Evolutionary conservation across 1,140 invertebrate genomes (phyloP).

Genomic region (Melipona quadrifasciata): DNA sequence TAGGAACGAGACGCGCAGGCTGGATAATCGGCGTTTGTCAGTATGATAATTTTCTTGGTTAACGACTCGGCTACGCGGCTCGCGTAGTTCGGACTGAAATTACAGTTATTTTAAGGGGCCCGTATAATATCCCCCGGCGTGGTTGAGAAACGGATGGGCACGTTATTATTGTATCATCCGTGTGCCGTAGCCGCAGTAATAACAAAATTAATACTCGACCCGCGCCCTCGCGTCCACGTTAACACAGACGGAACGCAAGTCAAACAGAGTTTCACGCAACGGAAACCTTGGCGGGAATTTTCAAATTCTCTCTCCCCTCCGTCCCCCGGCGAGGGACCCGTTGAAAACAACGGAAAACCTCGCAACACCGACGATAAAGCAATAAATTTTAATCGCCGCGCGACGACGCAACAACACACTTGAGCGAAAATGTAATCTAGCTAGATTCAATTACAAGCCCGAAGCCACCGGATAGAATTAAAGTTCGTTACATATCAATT

Average conservation of each 20-base stretch:
- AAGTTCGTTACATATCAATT: conserved; percentile 18
- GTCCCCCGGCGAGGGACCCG: too few relatives aligned
- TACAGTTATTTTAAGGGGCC: conserved; percentile 49
- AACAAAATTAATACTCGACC: conserved; percentile 50
- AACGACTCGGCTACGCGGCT: conserved; percentile 8
- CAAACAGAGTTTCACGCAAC: conserved; percentile 7
- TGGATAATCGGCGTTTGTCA: conserved; percentile 22
- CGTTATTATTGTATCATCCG: conserved; percentile 49
- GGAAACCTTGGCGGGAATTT: neutral
- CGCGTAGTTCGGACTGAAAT: conserved; percentile 34
- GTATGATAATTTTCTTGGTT: conserved; percentile 35
- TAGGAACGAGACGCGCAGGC: neutral
- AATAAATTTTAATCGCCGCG: too few relatives aligned
- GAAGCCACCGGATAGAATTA: neutral
- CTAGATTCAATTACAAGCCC: neutral
- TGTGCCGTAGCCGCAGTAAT: conserved; percentile 40
- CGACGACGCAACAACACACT: too few relatives aligned
- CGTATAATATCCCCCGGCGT: conserved; percentile 45
- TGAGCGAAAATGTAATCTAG: neutral
- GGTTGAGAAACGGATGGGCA: conserved; percentile 37
- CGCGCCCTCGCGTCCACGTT: neutral
- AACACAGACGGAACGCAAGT: conserved; percentile 12
- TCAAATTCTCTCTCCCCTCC: neutral
- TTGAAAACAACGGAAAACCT: too few relatives aligned
- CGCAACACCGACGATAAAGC: too few relatives aligned